phyloP scores from a whole-genome alignment of 2,113 vertebrate genomes.

The Vidua macroura region DNA sequence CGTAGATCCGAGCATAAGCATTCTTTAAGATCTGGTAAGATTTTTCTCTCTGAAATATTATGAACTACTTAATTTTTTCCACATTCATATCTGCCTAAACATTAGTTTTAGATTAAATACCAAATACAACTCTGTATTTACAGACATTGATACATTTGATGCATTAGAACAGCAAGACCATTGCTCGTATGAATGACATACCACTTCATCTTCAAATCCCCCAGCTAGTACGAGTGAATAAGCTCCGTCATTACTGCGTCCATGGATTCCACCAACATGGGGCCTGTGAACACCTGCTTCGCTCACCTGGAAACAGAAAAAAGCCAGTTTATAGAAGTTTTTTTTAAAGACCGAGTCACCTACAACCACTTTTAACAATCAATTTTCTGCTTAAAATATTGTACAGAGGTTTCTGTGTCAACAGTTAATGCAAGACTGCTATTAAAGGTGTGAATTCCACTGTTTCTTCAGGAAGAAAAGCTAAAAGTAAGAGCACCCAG shows the following conservation, averaged over 20 bases:
- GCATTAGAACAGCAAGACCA: background rate
- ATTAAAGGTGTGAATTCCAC: background rate
- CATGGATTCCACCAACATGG: conserved; percentile 96
- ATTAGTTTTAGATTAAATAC: background rate
- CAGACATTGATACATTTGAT: background rate
- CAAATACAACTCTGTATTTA: background rate
- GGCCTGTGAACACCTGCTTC: conserved; percentile 97
- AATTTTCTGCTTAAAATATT: background rate
- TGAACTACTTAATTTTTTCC: background rate
- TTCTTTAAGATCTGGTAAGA: background rate
- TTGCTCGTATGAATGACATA: conserved; percentile 71
- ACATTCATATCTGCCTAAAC: background rate
- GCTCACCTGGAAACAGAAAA: conserved; percentile 83
- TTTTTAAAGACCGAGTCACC: background rate
- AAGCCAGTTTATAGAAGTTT: background rate
- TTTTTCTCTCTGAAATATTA: background rate
- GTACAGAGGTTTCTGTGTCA: background rate
- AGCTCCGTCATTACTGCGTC: conserved; percentile 94
- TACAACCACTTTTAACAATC: background rate
- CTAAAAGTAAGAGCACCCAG: background rate
- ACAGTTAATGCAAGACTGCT: background rate
- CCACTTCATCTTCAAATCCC: conserved; percentile 98
- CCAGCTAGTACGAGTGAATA: conserved; percentile 96
- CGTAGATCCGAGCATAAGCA: background rate
- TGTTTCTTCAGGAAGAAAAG: background rate